Evolutionary conservation across 2,888 invertebrate species (phyloP).

Genomic region (Ennomos erosarius): DNA sequence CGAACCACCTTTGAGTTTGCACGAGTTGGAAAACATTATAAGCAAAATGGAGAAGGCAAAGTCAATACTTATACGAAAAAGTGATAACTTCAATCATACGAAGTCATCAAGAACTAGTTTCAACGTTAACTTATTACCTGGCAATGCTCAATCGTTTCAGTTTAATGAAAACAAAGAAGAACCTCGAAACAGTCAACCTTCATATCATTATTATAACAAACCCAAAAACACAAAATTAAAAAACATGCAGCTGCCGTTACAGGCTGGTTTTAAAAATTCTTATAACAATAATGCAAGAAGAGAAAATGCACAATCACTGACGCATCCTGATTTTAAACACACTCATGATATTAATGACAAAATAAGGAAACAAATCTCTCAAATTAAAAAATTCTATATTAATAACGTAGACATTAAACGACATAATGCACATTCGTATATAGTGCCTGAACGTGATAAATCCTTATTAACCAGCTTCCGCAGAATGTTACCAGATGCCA

Average conservation of each 20-base stretch:
- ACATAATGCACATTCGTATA: neutral
- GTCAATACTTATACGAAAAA: conserved; percentile 33
- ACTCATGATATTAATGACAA: neutral
- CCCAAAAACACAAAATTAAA: neutral
- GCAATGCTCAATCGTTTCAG: conserved; percentile 17
- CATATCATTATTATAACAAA: neutral
- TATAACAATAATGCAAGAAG: neutral
- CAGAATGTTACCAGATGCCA: neutral
- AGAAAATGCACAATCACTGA: neutral
- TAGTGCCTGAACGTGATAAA: conserved; percentile 1
- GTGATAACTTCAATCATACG: conserved; percentile 6
- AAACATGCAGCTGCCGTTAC: neutral
- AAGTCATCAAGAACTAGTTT: conserved; percentile 47
- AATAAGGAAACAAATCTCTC: no score
- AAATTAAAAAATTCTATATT: no score
- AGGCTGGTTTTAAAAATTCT: no score
- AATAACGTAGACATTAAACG: no score
- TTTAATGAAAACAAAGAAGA: conserved; percentile 11
- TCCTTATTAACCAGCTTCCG: conserved; percentile 4
- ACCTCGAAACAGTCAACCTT: conserved; percentile 8
- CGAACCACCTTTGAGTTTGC: conserved; percentile 54
- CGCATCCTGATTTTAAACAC: neutral
- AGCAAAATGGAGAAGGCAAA: conserved; percentile 52
- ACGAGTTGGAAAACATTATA: conserved; percentile 71
- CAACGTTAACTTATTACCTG: conserved; percentile 62